Base-by-base conservation (phyloP, 2,888 invertebrate genomes). In the Ametastegia equiseti region DNA sequence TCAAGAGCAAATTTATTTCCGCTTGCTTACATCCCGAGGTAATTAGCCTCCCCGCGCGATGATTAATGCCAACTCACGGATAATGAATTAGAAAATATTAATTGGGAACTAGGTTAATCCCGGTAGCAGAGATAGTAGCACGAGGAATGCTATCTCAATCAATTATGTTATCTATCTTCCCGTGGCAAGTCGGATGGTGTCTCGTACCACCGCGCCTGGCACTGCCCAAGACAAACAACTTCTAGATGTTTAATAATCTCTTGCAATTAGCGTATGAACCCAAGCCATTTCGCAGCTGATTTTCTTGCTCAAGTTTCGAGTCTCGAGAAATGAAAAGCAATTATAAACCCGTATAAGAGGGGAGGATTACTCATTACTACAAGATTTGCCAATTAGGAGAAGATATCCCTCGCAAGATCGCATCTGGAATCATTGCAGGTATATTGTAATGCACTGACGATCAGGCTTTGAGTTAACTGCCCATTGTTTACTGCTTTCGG, bases 51-150 rank as follows among this genome's bases (percentile, higher is more conserved):
- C 15, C 30, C 27, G 15, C n/a, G 5, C n/a, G 36, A 57, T 80
- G 71, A 80, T 71, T 73, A 80, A 80, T 80, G 57, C 27, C 63
- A 60, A 80, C 73, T 80, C 73, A 50, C 27, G 54, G 54, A 57
- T 80, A 57, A 80, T 73, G 73, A 80, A 80, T 81, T 77, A 77
- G 81, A 81, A 80, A 81, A 81, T 81, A 77, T 77, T 77, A 81
- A 77, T 81, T 77, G 47, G 75, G 77, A 81, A 81, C 75, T 77
- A 75, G 81, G 80, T 60, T 80, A 80, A 80, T 80, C 73, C 80
- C 50, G 42, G 80, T 80, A 80, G 80, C 80, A 30, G 15, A n/a
- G n/a, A n/a, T n/a, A 6, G 13, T 36, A 80, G 54, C 54, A 60
- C 71, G 73, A 73, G 42, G n/a, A 80, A 80, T 73, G 33, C 50